Evolutionary conservation across 2,113 vertebrate genomes (phyloP), one percentile per base, ranked within the genome.

Genomic region (Sisor rabdophorus): DNA sequence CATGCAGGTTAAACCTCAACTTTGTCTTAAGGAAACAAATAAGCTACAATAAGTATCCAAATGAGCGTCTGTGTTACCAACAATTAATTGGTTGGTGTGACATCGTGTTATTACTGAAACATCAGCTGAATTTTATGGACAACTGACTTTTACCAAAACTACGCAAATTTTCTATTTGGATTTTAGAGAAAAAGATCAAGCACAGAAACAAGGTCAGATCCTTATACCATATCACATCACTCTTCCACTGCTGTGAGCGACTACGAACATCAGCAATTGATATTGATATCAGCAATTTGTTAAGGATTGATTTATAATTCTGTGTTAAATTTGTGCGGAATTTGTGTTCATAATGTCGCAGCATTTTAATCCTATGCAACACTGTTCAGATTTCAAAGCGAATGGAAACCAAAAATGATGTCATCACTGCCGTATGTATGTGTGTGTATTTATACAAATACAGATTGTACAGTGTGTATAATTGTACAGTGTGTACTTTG

Each of bases 281-380:
- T 53, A 24, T 50, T 58, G 26, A 69, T 77, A 58, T 69, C 75
- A 77, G 75, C 55, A 77, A 30, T 69, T 63, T 8, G 11, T 40
- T 44, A 10, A 65, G 53, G 4, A 36, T 47, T 44, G 17, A 13
- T 64, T 63, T 54, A 4, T 17, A 36, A 63, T 64, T 28, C 59
- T 64, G 3, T 44, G 19, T 19, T 65, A 15, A 15, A 26, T 30
- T 54, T 36, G 59, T 76, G 26, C 59, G 50, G 50, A 56, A 24
- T 61, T 69, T 15, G 63, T 60, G 32, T 50, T 28, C 28, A 67
- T 67, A 72, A 28, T 69, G 12, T 24, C 3, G 70, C 81, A 85
- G 75, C 76, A 82, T 87, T 76, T 88, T 84, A 80, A 93, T 93
- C 91, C 95, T 98, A 97, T 97, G 95, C 95, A 98, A 97, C 90